These are phyloP conservation scores for Corydoras maculifer DNA, from an alignment of 2,113 vertebrate genomes.

Conservation along the genomic window DNA sequence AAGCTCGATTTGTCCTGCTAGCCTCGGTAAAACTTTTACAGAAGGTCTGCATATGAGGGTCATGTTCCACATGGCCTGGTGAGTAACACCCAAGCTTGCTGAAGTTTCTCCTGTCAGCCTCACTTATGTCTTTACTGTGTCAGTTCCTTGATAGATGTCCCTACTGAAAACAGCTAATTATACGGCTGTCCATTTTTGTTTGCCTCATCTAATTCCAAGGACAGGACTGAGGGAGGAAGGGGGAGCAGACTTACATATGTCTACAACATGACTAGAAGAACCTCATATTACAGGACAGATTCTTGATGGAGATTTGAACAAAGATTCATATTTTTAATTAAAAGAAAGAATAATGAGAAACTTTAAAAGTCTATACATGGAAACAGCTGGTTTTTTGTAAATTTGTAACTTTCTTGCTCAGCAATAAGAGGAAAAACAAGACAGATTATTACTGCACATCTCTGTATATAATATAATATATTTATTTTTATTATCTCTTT, in stretches of 20 bases:
- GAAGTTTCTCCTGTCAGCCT: constrained; percentile 38
- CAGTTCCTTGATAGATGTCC: constrained; percentile 54
- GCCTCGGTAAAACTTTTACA: neutral
- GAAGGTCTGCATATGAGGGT: neutral
- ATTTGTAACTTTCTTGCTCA: no score
- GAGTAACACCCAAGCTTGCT: constrained; percentile 7
- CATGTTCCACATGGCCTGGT: neutral
- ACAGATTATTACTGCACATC: no score
- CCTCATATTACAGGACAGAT: no score
- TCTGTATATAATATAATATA: no score
- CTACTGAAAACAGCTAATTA: constrained; percentile 59
- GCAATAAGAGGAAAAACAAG: no score
- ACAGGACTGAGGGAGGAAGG: constrained; percentile 52
- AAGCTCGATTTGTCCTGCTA: neutral
- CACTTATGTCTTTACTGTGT: constrained; percentile 26
- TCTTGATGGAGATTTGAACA: no score
- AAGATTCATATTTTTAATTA: no score
- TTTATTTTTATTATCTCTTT: no score
- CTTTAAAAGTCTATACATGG: no score
- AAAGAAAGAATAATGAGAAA: no score
- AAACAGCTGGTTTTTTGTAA: no score
- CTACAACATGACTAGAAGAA: no score
- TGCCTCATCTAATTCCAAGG: constrained; percentile 67
- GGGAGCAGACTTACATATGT: constrained; percentile 8
- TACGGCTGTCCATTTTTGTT: constrained; percentile 55